These are phyloP conservation scores for Eupithecia subfuscata DNA, from an alignment of 2,888 invertebrate species.

Conservation along the genomic window DNA sequence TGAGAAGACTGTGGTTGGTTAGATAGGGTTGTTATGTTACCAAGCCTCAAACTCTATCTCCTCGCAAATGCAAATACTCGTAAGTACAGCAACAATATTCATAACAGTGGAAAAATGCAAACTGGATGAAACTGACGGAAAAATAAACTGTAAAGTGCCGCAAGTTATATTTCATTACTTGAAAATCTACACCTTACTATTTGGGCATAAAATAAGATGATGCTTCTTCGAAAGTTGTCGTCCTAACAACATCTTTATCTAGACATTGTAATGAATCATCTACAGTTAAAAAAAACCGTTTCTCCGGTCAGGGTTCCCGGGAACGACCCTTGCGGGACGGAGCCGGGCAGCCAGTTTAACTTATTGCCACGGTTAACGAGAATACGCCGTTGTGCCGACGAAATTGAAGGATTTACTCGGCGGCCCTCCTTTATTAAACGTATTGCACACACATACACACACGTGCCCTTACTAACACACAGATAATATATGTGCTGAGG, in stretches of 20 bases:
- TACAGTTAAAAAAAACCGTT: neutral
- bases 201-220: neutral
- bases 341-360: conserved; percentile 71
- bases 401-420: conserved; percentile 84
- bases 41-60: neutral
- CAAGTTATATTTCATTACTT: neutral
- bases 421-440: conserved; percentile 84
- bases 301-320: conserved; percentile 8
- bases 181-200: neutral
- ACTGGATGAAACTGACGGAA: neutral
- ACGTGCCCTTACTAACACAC: conserved; percentile 41
- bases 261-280: neutral
- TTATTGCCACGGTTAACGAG: conserved; percentile 84
- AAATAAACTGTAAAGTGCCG: neutral
- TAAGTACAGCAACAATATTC: neutral
- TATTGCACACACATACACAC: conserved; percentile 74
- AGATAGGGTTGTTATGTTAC: conserved; percentile 14
- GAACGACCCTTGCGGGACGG: conserved; percentile 41
- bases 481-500: neutral
- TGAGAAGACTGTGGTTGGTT: conserved; percentile 42
- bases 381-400: conserved; percentile 83
- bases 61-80: neutral
- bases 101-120: neutral
- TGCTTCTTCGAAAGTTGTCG: too few relatives aligned
- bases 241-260: neutral